Base-by-base conservation (phyloP, 2,113 vertebrate genomes). In the Callospermophilus lateralis region DNA sequence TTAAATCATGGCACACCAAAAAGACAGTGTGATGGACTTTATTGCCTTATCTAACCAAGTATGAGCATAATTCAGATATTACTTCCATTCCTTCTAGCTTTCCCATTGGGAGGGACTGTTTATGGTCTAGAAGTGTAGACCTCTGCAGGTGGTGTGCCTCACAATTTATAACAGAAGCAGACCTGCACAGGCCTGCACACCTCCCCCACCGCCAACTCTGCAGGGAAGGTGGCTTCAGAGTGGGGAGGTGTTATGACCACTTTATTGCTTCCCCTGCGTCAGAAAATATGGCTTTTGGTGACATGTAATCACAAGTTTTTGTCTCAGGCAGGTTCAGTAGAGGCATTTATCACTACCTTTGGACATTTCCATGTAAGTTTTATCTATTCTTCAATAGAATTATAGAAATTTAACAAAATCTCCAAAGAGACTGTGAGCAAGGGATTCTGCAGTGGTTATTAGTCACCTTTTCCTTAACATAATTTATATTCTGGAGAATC, bases 381-480 rank as follows among this genome's bases (percentile, higher is more conserved):
- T 97, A 1, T 96, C 89, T 90, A 4, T 73, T 77, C 30, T 90
- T 95, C 92, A 92, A 70, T 58, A 70, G 48, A 96, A 74, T 89
- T 39, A 91, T 73, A n/a, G 28, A 85, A 84, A 84, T 11, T 77
- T 84, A 68, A n/a, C 17, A 91, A 97, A 94, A 63, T 73, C 45
- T 89, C 37, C 20, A 74, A 39, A 86, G 11, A 24, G 9, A 63
- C 16, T 37, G 15, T 48, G 61, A 87, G 7, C 30, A 39, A 79
- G 16, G 22, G n/a, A 10, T 45, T 80, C 34, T 63, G 19, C 11
- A 15, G 42, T 53, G 32, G 26, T 73, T 67, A 11, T 53, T 53
- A 30, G 88, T 89, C 55, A 55, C 39, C 67, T 89, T 89, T 89
- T 84, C 11, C 8, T 72, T 45, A 74, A 26, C 0, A 32, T 73